Evolutionary conservation across 2,797 vertebrate species (phyloP).

Genomic region (Thalassophryne amazonica): DNA sequence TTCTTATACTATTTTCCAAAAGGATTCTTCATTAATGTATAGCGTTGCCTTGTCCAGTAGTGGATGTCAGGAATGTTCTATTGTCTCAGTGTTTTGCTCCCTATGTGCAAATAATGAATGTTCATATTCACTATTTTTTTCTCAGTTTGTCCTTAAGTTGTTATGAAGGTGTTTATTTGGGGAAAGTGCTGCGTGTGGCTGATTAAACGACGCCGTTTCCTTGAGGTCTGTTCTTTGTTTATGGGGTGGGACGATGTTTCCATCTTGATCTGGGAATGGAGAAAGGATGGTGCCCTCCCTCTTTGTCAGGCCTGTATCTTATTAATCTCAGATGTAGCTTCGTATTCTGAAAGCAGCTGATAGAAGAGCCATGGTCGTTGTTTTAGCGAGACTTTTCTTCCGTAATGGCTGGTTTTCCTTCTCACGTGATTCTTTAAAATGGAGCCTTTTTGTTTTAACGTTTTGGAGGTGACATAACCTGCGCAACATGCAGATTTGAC

Average conservation of each 20-base stretch:
- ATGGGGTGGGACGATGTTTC: constrained; percentile 56
- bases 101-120: constrained; percentile 47
- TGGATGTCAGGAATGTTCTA: constrained; percentile 66
- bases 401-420: constrained; percentile 24
- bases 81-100: constrained; percentile 52
- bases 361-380: constrained; percentile 13
- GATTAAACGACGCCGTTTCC: constrained; percentile 55
- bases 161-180: constrained; percentile 28
- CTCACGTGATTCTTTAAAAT: constrained; percentile 16
- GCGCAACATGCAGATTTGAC: too few species aligned
- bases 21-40: constrained; percentile 43
- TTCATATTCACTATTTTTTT: constrained; percentile 54
- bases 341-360: constrained; percentile 19
- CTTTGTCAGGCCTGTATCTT: constrained; percentile 45
- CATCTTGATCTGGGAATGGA: constrained; percentile 53
- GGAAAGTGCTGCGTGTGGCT: constrained; percentile 60
- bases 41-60: constrained; percentile 45
- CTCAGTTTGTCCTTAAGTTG: constrained; percentile 11
- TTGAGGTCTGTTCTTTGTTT: constrained; percentile 56
- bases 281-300: constrained; percentile 47
- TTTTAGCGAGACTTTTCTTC: constrained; percentile 17
- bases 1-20: constrained; percentile 33
- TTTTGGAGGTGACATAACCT: constrained; percentile 6
- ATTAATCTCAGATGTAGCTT: constrained; percentile 65
- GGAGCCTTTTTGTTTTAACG: constrained; percentile 31